Conservation (phyloP, 2,113 vertebrate species). For the Nicator chloris region DNA sequence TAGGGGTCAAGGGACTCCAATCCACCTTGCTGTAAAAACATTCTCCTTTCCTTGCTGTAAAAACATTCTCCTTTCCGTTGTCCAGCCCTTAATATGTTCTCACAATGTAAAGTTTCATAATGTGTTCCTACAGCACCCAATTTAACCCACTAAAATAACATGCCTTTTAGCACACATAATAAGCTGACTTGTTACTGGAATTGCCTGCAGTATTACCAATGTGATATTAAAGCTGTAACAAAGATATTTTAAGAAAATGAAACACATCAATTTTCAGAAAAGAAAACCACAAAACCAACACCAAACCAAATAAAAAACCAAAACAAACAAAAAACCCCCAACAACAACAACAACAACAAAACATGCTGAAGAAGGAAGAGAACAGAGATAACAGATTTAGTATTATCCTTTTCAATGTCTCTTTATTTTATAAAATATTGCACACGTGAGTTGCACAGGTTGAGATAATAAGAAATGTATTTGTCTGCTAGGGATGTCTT, state of each 20-base stretch:
- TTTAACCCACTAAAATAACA: neutral
- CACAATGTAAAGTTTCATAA: neutral
- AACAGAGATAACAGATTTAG: neutral
- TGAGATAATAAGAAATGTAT: neutral
- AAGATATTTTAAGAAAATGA: neutral
- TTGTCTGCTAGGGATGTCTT: neutral
- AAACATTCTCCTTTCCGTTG: neutral
- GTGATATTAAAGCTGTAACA: neutral
- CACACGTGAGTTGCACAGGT: neutral
- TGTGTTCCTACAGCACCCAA: neutral
- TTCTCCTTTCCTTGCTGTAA: neutral
- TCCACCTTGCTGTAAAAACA: neutral
- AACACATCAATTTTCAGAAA: neutral
- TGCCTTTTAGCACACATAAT: neutral
- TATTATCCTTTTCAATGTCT: neutral
- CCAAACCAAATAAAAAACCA: neutral
- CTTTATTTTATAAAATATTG: conserved; percentile 56
- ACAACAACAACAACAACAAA: neutral
- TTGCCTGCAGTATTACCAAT: neutral
- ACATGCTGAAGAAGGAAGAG: neutral
- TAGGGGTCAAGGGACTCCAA: neutral
- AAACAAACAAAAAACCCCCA: neutral
- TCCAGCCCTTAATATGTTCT: neutral
- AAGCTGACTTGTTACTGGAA: neutral
- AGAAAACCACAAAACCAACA: neutral